Percentiles rank a stretch among this genome's conserved stretches.
Evolutionary conservation across 2,888 invertebrate species (phyloP).

Genomic region (Acleris holmiana): DNA sequence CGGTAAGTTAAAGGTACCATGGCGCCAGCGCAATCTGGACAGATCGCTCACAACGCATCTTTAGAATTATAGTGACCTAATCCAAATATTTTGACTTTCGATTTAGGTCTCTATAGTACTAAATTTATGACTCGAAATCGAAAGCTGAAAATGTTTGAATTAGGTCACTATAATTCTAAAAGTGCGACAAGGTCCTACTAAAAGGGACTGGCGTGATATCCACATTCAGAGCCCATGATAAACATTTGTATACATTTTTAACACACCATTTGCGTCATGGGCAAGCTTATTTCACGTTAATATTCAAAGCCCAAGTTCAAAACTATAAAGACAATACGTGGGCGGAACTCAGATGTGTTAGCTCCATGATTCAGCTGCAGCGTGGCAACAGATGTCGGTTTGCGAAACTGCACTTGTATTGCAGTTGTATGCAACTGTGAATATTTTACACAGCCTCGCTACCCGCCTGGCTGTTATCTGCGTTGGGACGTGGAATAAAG

Average conservation of each 20-base stretch:
- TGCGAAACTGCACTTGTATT: slow-evolving; percentile 43
- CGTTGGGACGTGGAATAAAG: slow-evolving; percentile 23
- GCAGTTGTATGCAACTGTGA: slow-evolving; percentile 45
- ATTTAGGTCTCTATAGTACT: too few relatives aligned
- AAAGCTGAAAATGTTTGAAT: too few relatives aligned
- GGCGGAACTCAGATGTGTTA: slow-evolving; percentile 24
- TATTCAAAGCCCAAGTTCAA: slow-evolving; percentile 6
- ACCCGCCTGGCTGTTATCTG: slow-evolving; percentile 12
- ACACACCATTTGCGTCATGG: neutral
- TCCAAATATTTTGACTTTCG: too few relatives aligned
- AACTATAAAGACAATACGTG: slow-evolving; percentile 8
- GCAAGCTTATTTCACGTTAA: neutral
- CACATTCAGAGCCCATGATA: too few relatives aligned
- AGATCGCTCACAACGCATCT: too few relatives aligned
- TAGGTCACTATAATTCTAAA: too few relatives aligned
- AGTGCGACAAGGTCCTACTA: too few relatives aligned
- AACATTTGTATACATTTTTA: neutral
- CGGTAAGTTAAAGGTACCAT: too few relatives aligned
- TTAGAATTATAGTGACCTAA: too few relatives aligned
- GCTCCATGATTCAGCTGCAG: slow-evolving; percentile 39
- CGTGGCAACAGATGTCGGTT: slow-evolving; percentile 36
- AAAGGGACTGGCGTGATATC: too few relatives aligned
- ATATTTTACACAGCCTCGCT: slow-evolving; percentile 43
- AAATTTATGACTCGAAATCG: too few relatives aligned
- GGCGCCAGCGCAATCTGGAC: too few relatives aligned